A percentile compares a stretch with the other conserved stretches of the same genome.
Conservation (phyloP, 1,140 invertebrate species). For the Drosophila yakuba region DNA sequence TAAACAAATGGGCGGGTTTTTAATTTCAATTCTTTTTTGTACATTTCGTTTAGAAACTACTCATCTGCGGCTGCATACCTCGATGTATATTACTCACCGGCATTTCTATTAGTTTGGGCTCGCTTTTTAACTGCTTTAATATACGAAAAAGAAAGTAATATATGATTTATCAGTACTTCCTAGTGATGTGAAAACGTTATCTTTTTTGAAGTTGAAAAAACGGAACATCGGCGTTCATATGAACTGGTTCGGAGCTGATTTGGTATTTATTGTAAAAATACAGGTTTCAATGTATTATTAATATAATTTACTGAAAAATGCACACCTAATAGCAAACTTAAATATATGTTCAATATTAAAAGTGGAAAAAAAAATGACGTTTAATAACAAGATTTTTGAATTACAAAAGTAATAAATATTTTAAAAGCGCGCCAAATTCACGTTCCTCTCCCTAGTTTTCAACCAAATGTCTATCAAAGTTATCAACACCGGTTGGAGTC, state of each 20-base stretch:
- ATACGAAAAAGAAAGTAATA: background rate
- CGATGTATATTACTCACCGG: conserved; percentile 14
- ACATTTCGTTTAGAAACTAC: too few species aligned
- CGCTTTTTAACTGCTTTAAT: background rate
- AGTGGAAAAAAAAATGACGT: too few species aligned
- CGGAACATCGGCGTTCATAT: background rate
- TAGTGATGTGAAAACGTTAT: conserved; percentile 21
- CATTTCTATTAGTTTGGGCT: conserved; percentile 2
- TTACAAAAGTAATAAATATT: too few species aligned
- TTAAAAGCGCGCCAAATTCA: too few species aligned
- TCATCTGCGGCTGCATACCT: too few species aligned
- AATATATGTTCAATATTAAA: too few species aligned
- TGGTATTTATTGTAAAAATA: background rate
- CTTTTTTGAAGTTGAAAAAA: conserved; percentile 31
- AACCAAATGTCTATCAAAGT: too few species aligned
- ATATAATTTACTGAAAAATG: background rate
- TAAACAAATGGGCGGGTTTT: conserved; percentile 32
- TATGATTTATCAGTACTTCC: conserved; percentile 24
- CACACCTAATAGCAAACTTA: too few species aligned
- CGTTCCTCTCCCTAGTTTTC: too few species aligned
- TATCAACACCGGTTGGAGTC: too few species aligned
- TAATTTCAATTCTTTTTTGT: too few species aligned
- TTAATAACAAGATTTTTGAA: too few species aligned
- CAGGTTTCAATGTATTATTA: background rate
- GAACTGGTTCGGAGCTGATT: background rate